A percentile compares a stretch with the other conserved stretches of the same genome.
phyloP scores from a whole-genome alignment of 2,888 invertebrate species.

The Dione vanillae region DNA sequence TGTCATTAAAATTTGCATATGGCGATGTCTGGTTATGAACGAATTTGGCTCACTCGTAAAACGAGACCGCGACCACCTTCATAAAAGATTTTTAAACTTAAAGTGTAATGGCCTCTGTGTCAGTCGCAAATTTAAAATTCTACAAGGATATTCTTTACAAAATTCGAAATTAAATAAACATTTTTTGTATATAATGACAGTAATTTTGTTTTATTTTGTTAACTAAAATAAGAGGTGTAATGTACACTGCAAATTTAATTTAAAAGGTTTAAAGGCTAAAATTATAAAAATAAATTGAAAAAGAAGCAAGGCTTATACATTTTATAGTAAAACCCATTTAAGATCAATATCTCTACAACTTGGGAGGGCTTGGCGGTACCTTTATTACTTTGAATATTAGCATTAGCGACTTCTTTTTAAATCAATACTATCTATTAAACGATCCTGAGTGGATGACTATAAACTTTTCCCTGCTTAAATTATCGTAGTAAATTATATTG shows the following conservation, averaged over 20 bases:
- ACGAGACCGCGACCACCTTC: constrained; percentile 58
- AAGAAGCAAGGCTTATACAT: constrained; percentile 9
- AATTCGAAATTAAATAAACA: neutral
- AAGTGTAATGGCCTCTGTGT: constrained; percentile 55
- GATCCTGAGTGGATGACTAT: constrained; percentile 20
- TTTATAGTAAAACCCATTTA: constrained; percentile 35
- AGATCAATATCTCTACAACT: constrained; percentile 41
- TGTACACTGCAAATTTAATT: too few relatives aligned
- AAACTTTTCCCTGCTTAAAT: constrained; percentile 22
- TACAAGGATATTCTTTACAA: neutral
- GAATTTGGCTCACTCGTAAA: constrained; percentile 61
- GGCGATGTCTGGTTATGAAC: constrained; percentile 62
- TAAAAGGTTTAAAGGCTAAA: too few relatives aligned
- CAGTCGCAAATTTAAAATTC: constrained; percentile 20
- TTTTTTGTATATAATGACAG: constrained; percentile 1
- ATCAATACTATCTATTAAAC: constrained; percentile 34
- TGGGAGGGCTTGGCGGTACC: constrained; percentile 42
- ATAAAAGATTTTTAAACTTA: constrained; percentile 54
- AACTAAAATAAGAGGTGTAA: neutral
- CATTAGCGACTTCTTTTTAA: constrained; percentile 37
- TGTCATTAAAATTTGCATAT: constrained; percentile 71
- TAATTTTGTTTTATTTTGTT: neutral
- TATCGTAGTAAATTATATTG: too few relatives aligned
- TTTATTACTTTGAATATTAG: constrained; percentile 35
- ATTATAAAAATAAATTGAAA: neutral